These are phyloP conservation scores for Hycleus phaleratus DNA, from an alignment of 1,140 invertebrate genomes.

Conservation along the genomic window DNA sequence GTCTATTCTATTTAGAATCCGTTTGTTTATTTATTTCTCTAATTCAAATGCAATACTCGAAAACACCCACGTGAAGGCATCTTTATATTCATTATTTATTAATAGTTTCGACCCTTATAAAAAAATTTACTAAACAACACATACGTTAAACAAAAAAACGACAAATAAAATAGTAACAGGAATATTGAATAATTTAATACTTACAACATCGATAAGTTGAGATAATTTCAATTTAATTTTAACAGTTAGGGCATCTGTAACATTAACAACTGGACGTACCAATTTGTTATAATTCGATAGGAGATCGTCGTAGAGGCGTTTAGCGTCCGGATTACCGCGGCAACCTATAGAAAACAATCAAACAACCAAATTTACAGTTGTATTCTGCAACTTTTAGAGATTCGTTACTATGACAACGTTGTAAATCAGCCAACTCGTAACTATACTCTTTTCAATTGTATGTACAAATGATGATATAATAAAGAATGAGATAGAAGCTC, in stretches of 20 bases:
- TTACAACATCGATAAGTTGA: conserved; percentile 91
- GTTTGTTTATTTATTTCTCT: too few species aligned
- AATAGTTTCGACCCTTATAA: too few species aligned
- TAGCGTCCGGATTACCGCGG: conserved; percentile 80
- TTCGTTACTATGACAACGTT: not conserved
- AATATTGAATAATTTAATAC: conserved; percentile 30
- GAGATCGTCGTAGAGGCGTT: conserved; percentile 84
- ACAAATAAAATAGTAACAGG: too few species aligned
- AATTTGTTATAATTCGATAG: conserved; percentile 92
- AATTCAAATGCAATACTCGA: too few species aligned
- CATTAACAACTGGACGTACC: conserved; percentile 86
- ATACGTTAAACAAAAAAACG: too few species aligned
- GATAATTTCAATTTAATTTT: conserved; percentile 91
- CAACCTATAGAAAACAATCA: conserved; percentile 50
- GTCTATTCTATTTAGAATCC: too few species aligned
- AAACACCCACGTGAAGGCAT: too few species aligned
- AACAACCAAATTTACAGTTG: not conserved
- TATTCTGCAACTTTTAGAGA: not conserved
- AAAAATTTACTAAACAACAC: too few species aligned
- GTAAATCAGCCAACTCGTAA: too few species aligned
- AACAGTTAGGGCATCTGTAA: conserved; percentile 84
- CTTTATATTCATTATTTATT: too few species aligned
- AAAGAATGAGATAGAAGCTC: not conserved
- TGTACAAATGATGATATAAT: too few species aligned
- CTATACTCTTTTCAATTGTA: too few species aligned